Percentiles rank a stretch among this genome's conserved stretches.
Evolutionary conservation across 2,888 invertebrate genomes (phyloP).

Genomic region (Spisula subtruncata): DNA sequence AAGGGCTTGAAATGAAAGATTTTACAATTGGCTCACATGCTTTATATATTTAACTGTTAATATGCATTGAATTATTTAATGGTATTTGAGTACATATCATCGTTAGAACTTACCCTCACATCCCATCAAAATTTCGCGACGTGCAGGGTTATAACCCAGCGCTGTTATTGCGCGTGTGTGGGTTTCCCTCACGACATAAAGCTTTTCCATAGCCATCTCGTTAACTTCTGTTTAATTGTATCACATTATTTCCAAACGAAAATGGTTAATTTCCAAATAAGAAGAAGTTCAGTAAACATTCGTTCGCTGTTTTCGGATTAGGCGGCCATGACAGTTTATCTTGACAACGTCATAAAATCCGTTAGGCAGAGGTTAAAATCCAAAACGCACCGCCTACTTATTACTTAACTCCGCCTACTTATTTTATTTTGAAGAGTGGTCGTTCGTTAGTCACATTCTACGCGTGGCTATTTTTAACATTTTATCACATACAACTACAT

Average conservation of each 20-base stretch:
- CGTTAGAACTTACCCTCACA: constrained; percentile 85
- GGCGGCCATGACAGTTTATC: constrained; percentile 82
- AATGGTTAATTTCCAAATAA: not conserved
- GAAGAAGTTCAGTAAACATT: not conserved
- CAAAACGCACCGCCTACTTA: not conserved
- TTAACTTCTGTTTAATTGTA: not conserved
- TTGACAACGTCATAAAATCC: constrained; percentile 73
- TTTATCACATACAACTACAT: too few relatives aligned
- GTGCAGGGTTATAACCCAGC: constrained; percentile 85
- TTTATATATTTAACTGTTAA: too few relatives aligned
- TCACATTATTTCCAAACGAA: not conserved
- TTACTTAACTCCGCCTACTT: not conserved
- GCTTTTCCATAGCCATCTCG: constrained; percentile 87
- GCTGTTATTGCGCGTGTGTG: constrained; percentile 86
- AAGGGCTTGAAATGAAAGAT: too few relatives aligned
- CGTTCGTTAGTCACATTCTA: not conserved
- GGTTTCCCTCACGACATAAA: constrained; percentile 83
- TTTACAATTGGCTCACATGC: too few relatives aligned
- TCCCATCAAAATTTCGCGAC: constrained; percentile 86
- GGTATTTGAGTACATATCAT: not conserved
- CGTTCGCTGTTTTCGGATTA: constrained; percentile 28
- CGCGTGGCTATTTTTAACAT: too few relatives aligned
- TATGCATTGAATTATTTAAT: too few relatives aligned
- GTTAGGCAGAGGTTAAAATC: not conserved
- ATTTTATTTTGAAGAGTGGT: too few relatives aligned